phyloP scores from a whole-genome alignment of 2,797 vertebrate genomes.

The Peromyscus aztecus region DNA sequence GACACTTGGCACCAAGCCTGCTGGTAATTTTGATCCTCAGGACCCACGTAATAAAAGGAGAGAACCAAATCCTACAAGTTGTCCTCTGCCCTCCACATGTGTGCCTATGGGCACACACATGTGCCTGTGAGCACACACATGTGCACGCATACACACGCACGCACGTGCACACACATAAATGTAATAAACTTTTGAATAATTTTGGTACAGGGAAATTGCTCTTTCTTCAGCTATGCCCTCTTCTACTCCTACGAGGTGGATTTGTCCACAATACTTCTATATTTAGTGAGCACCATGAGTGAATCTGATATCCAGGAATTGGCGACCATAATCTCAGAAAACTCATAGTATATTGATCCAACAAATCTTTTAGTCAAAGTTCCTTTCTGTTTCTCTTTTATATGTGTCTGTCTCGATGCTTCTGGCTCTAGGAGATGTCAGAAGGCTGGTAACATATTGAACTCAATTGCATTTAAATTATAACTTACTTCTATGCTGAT shows the following conservation, averaged over 20 bases:
- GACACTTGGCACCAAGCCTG: not conserved
- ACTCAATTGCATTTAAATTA: slow-evolving; percentile 24
- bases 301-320: not conserved
- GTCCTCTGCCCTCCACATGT: not conserved
- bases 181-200: not conserved
- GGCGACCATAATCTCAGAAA: slow-evolving; percentile 9
- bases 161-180: not conserved
- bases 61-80: not conserved
- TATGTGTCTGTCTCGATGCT: not conserved
- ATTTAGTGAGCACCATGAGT: not conserved
- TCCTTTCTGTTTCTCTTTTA: not conserved
- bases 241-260: not conserved
- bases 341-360: not conserved
- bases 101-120: not conserved
- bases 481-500: slow-evolving; percentile 54
- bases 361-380: slow-evolving; percentile 42
- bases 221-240: not conserved
- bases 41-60: not conserved
- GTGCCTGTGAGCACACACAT: not conserved
- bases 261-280: not conserved
- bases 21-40: no score
- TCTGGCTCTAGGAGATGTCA: not conserved
- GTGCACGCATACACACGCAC: not conserved
- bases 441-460: slow-evolving; percentile 8
- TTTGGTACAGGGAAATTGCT: not conserved